Evolutionary conservation across 2,113 vertebrate species (phyloP).

Genomic region (Podiceps cristatus): DNA sequence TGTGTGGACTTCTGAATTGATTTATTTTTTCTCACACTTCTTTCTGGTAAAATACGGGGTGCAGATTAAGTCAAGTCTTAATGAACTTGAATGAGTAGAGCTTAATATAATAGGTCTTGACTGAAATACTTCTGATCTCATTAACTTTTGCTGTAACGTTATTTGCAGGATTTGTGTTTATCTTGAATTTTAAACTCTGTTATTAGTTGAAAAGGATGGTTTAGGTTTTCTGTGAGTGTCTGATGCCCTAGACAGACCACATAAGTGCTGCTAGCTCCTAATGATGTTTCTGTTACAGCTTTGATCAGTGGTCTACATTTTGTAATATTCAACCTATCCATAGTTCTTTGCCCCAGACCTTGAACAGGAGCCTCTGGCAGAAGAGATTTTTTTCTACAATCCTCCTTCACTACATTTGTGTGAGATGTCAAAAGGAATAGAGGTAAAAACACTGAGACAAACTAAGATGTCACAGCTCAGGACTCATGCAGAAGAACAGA

Average conservation of each 20-base stretch:
- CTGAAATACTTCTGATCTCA: background rate
- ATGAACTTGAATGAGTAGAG: background rate
- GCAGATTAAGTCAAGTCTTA: background rate
- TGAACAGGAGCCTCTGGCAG: background rate
- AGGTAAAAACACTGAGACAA: background rate
- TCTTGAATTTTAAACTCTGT: background rate
- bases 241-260: background rate
- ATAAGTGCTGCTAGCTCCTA: background rate
- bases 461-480: background rate
- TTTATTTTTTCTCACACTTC: background rate
- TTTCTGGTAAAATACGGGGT: background rate
- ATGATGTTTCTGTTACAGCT: background rate
- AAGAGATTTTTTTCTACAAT: background rate
- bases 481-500: background rate
- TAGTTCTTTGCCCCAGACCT: background rate
- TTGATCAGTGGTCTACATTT: background rate
- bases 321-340: background rate
- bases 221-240: background rate
- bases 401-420: background rate
- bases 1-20: background rate
- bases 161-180: background rate
- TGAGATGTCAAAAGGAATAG: background rate
- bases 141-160: background rate
- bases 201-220: background rate
- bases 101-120: background rate